These are phyloP conservation scores for Heterotis niloticus DNA, from an alignment of 2,113 vertebrate species.

Conservation along the genomic window DNA sequence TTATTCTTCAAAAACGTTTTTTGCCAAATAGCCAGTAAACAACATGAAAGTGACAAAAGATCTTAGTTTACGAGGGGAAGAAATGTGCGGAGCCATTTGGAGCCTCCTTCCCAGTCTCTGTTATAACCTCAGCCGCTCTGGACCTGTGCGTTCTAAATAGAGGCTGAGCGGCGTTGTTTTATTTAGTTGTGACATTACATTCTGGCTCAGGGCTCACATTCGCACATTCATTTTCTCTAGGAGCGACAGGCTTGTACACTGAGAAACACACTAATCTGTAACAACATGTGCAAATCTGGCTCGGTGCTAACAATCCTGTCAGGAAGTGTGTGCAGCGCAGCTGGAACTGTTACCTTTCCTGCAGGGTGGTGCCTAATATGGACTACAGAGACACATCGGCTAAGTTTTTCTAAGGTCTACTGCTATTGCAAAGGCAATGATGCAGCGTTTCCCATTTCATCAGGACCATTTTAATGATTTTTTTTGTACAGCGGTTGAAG, in stretches of 20 bases:
- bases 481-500: too few species aligned
- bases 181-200: not conserved
- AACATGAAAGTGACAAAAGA: conserved; percentile 73
- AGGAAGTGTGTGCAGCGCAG: not conserved
- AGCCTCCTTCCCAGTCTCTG: not conserved
- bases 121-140: not conserved
- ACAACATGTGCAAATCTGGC: not conserved
- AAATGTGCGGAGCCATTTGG: not conserved
- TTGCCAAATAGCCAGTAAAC: conserved; percentile 76
- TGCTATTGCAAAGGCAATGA: too few species aligned
- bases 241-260: too few species aligned
- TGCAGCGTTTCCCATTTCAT: too few species aligned
- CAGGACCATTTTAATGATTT: too few species aligned
- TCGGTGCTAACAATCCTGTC: not conserved
- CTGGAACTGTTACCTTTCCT: not conserved
- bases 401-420: too few species aligned
- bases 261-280: not conserved
- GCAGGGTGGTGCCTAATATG: not conserved
- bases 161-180: not conserved
- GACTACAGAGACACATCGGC: too few species aligned
- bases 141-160: not conserved
- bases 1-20: conserved; percentile 65
- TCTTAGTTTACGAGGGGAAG: conserved; percentile 26
- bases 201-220: too few species aligned
- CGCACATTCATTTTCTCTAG: not conserved